Evolutionary conservation across 2,113 vertebrate species (phyloP).

Genomic region (Hyperoodon ampullatus): DNA sequence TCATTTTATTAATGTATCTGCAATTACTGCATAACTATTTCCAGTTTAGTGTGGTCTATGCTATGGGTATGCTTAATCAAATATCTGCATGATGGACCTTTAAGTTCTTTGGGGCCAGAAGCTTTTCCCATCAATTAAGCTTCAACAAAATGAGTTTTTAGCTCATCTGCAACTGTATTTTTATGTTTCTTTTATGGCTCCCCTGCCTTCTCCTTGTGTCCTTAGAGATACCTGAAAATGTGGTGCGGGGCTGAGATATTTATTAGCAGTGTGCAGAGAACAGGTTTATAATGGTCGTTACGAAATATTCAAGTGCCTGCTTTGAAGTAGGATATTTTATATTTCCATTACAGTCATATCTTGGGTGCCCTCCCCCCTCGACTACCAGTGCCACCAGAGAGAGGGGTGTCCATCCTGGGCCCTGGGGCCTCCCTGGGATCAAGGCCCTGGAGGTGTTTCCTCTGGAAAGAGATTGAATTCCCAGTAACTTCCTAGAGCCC

Average conservation of each 20-base stretch:
- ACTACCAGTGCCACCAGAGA: neutral
- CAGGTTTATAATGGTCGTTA: slow-evolving; percentile 44
- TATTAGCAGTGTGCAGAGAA: slow-evolving; percentile 11
- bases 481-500: neutral
- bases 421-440: neutral
- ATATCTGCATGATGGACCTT: slow-evolving; percentile 68
- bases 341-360: neutral
- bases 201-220: slow-evolving; percentile 42
- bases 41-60: slow-evolving; percentile 63
- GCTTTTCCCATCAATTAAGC: slow-evolving; percentile 81
- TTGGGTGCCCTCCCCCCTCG: too few relatives aligned
- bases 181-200: slow-evolving; percentile 68
- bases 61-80: slow-evolving; percentile 70
- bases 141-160: slow-evolving; percentile 72
- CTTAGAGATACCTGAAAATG: slow-evolving; percentile 40
- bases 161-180: slow-evolving; percentile 68
- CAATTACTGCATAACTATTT: slow-evolving; percentile 72
- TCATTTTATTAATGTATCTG: slow-evolving; percentile 77
- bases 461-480: neutral
- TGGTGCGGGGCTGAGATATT: neutral
- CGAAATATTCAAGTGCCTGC: slow-evolving; percentile 5
- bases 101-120: slow-evolving; percentile 64
- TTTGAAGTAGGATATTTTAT: slow-evolving; percentile 27
- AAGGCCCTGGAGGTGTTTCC: neutral
- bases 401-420: neutral